phyloP scores from a whole-genome alignment of 2,113 vertebrate species.

The Onychorhynchus coronatus region DNA sequence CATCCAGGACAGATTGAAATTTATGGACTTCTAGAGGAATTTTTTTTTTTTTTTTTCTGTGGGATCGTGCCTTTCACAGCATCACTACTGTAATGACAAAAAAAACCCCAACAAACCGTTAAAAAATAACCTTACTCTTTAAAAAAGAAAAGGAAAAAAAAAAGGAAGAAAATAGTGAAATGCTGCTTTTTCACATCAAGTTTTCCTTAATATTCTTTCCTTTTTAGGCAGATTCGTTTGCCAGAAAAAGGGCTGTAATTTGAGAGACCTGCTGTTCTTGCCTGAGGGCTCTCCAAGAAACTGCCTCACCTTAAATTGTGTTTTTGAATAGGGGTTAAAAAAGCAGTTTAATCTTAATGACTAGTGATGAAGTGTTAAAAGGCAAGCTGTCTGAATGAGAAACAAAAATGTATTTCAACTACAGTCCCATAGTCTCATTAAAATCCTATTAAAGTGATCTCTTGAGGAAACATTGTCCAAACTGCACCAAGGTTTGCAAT shows the following conservation, averaged over 20 bases:
- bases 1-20: neutral
- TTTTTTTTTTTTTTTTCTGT: neutral
- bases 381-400: neutral
- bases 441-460: neutral
- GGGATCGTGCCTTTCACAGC: neutral
- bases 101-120: neutral
- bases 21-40: neutral
- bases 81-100: neutral
- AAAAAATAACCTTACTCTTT: neutral
- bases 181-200: neutral
- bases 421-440: neutral
- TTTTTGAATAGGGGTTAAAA: slow-evolving; percentile 7
- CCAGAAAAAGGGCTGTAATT: neutral
- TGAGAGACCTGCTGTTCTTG: neutral
- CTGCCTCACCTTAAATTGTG: neutral
- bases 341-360: slow-evolving; percentile 14
- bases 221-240: neutral
- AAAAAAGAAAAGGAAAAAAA: neutral
- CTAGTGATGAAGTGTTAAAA: neutral
- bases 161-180: neutral
- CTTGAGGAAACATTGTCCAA: neutral
- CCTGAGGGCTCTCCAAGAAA: neutral
- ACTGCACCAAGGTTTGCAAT: neutral
- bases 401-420: neutral
- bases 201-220: neutral